These are phyloP conservation scores for Mesocentrotus franciscanus DNA, from an alignment of 53 echinoderm and acorn worm species.

Conservation along the genomic window DNA sequence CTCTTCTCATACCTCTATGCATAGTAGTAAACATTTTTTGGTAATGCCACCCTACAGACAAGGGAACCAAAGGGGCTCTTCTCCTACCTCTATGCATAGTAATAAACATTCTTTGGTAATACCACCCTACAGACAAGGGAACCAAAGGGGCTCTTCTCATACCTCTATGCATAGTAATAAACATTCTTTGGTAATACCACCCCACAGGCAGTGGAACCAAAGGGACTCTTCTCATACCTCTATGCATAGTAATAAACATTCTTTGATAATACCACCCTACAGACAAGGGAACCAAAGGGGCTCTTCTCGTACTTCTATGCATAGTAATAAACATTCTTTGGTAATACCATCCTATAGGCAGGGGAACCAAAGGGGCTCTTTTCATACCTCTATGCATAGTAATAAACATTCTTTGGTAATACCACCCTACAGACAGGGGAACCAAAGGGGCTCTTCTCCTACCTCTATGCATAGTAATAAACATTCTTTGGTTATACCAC, in stretches of 20 bases:
- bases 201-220: neutral
- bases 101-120: too few species aligned
- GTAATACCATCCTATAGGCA: neutral
- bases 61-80: neutral
- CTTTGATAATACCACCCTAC: conserved; percentile 60
- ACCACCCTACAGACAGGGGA: conserved; percentile 84
- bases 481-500: neutral
- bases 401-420: too few species aligned
- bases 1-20: conserved; percentile 92
- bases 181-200: neutral
- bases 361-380: neutral
- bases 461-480: conserved; percentile 85
- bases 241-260: too few species aligned
- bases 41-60: neutral
- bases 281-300: conserved; percentile 83
- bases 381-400: too few species aligned
- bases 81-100: too few species aligned
- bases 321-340: conserved; percentile 66
- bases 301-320: conserved; percentile 92
- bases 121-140: conserved; percentile 83
- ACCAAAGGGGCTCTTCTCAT: conserved; percentile 83
- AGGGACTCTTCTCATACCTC: too few species aligned
- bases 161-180: conserved; percentile 85
- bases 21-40: conserved; percentile 66
- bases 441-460: conserved; percentile 83